Percentiles rank a stretch among this genome's conserved stretches.
phyloP scores from a whole-genome alignment of 2,888 invertebrate species.

The Volucella inflata region DNA sequence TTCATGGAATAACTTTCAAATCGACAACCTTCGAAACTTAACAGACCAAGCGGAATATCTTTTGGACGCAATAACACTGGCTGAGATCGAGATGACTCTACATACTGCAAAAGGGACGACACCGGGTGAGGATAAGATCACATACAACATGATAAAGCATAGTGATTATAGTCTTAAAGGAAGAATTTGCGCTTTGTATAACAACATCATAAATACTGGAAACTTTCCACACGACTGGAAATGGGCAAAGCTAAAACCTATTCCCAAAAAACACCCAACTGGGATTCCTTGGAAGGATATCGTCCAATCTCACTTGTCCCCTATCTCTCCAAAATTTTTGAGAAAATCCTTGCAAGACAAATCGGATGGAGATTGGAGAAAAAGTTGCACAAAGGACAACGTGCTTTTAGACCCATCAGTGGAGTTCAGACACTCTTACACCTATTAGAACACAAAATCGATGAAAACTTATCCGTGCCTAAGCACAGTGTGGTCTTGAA shows the following conservation, averaged over 20 bases:
- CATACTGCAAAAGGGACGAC: slow-evolving; percentile 3
- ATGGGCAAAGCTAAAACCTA: no score
- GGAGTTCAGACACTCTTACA: slow-evolving; percentile 12
- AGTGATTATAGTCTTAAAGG: not conserved
- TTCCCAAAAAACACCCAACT: no score
- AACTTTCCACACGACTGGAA: no score
- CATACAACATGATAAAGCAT: slow-evolving; percentile 11
- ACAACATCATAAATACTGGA: not conserved
- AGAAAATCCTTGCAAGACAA: no score
- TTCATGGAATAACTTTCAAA: not conserved
- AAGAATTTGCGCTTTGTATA: slow-evolving; percentile 15
- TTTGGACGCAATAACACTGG: not conserved
- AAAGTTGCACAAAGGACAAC: slow-evolving; percentile 1
- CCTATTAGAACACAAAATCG: not conserved
- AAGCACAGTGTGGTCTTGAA: slow-evolving; percentile 20
- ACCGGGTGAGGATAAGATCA: slow-evolving; percentile 11
- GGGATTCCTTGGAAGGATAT: no score
- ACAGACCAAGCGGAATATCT: not conserved
- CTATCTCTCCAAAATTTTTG: no score
- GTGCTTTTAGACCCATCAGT: slow-evolving; percentile 8
- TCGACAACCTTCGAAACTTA: not conserved
- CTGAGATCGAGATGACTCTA: slow-evolving; percentile 9
- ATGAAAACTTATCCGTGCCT: not conserved
- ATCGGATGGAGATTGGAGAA: not conserved
- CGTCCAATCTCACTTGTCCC: no score